These are phyloP conservation scores for Enteromius unitaeniatus DNA, from an alignment of 2,797 vertebrate species.

Conservation along the genomic window DNA sequence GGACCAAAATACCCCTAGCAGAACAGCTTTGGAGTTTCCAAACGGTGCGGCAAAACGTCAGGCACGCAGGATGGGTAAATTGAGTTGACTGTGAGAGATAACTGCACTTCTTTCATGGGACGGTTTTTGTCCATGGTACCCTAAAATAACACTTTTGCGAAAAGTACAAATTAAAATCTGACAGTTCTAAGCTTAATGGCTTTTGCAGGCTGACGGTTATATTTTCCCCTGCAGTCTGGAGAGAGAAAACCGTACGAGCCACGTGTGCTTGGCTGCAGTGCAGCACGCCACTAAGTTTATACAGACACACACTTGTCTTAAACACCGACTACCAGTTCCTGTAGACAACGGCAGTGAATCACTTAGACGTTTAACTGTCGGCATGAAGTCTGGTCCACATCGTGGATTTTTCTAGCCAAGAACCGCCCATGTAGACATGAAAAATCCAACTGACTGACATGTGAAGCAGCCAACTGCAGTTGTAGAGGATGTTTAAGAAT, in stretches of 20 bases:
- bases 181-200: constrained; percentile 73
- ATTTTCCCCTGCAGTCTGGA: constrained; percentile 68
- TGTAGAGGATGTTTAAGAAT: neutral
- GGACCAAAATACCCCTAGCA: constrained; percentile 30
- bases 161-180: constrained; percentile 69
- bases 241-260: constrained; percentile 45
- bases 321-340: constrained; percentile 52
- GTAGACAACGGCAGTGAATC: constrained; percentile 46
- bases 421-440: neutral
- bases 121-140: constrained; percentile 58
- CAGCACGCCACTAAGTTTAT: constrained; percentile 52
- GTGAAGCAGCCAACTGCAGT: neutral
- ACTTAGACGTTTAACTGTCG: constrained; percentile 20
- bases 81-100: constrained; percentile 46
- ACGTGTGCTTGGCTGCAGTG: constrained; percentile 55
- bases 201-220: constrained; percentile 72
- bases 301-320: constrained; percentile 57
- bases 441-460: neutral
- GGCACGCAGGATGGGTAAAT: constrained; percentile 45
- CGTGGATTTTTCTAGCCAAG: neutral
- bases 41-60: constrained; percentile 50
- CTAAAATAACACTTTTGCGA: constrained; percentile 65
- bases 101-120: constrained; percentile 53
- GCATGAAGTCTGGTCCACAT: constrained; percentile 32
- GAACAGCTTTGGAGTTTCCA: constrained; percentile 56